A percentile compares a stretch with the other conserved stretches of the same genome.
Conservation (phyloP, 2,888 invertebrate genomes). For the Bembecia ichneumoniformis region DNA sequence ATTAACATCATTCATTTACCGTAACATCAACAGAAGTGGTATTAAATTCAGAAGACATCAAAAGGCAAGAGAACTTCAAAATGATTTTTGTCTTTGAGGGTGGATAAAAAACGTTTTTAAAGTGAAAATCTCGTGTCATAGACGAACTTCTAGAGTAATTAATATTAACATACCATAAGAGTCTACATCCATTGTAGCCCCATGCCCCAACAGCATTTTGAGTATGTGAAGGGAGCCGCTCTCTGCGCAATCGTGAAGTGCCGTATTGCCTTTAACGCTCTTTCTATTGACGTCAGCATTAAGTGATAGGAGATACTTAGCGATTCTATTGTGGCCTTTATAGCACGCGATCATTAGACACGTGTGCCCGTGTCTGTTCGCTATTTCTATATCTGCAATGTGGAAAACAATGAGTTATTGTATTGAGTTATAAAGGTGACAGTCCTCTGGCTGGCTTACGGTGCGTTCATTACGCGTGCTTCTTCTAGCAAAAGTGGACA, state of each 20-base stretch:
- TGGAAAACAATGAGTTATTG: too few species aligned
- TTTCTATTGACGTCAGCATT: slow-evolving; percentile 95
- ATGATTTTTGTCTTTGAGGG: too few species aligned
- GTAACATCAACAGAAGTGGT: too few species aligned
- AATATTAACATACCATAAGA: slow-evolving; percentile 78
- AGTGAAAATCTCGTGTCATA: too few species aligned
- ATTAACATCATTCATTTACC: neutral
- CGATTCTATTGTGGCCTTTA: slow-evolving; percentile 93
- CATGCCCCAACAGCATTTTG: slow-evolving; percentile 87
- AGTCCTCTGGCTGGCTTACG: neutral
- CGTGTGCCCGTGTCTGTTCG: slow-evolving; percentile 96
- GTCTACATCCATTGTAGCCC: slow-evolving; percentile 94
- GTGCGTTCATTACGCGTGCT: neutral
- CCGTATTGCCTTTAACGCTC: slow-evolving; percentile 94
- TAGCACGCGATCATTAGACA: slow-evolving; percentile 99
- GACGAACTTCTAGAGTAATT: slow-evolving; percentile 17
- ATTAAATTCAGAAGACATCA: too few species aligned
- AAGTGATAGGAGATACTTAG: slow-evolving; percentile 86
- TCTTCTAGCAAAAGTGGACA: neutral
- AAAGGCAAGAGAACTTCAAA: too few species aligned
- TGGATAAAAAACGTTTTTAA: neutral
- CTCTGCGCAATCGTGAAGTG: slow-evolving; percentile 98
- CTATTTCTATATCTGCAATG: slow-evolving; percentile 89
- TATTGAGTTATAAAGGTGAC: too few species aligned
- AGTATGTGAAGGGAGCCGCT: slow-evolving; percentile 94